Evolutionary conservation across 2,113 vertebrate species (phyloP).

Genomic region (Zeus faber): DNA sequence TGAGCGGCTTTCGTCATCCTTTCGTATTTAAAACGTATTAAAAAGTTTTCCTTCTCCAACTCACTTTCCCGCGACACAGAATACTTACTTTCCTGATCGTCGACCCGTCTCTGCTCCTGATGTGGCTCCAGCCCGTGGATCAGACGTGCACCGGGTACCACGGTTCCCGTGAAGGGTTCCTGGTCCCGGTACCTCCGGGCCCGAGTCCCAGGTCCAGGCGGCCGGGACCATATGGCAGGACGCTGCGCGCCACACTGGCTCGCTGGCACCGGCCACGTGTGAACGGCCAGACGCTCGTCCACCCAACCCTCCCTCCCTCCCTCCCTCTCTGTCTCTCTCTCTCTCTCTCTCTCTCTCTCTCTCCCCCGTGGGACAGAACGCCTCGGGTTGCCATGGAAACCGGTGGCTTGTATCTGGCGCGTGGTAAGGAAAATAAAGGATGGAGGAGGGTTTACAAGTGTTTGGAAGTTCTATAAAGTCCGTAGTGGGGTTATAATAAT

Average conservation of each 20-base stretch:
- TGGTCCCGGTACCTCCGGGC: too few species aligned
- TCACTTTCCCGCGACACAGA: too few species aligned
- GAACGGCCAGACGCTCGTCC: constrained; percentile 81
- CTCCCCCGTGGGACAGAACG: constrained; percentile 72
- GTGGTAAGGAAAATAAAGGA: constrained; percentile 52
- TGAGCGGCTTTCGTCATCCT: neutral
- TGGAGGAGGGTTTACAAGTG: constrained; percentile 46
- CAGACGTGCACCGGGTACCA: too few species aligned
- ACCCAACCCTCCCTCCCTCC: constrained; percentile 57
- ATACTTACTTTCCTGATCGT: too few species aligned
- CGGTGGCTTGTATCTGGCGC: constrained; percentile 69
- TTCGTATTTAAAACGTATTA: neutral
- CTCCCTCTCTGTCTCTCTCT: constrained; percentile 38
- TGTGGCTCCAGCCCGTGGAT: too few species aligned
- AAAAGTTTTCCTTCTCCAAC: too few species aligned
- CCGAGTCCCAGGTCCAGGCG: constrained; percentile 45
- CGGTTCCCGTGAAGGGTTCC: too few species aligned
- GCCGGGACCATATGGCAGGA: constrained; percentile 81
- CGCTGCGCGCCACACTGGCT: constrained; percentile 79
- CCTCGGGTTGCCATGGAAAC: constrained; percentile 77
- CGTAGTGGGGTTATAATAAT: neutral
- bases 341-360: constrained; percentile 21
- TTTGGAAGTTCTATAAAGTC: constrained; percentile 35
- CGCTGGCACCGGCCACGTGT: constrained; percentile 73
- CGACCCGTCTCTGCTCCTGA: too few species aligned